phyloP scores from a whole-genome alignment of 2,797 vertebrate genomes.

The Philypnodon macrostomus region DNA sequence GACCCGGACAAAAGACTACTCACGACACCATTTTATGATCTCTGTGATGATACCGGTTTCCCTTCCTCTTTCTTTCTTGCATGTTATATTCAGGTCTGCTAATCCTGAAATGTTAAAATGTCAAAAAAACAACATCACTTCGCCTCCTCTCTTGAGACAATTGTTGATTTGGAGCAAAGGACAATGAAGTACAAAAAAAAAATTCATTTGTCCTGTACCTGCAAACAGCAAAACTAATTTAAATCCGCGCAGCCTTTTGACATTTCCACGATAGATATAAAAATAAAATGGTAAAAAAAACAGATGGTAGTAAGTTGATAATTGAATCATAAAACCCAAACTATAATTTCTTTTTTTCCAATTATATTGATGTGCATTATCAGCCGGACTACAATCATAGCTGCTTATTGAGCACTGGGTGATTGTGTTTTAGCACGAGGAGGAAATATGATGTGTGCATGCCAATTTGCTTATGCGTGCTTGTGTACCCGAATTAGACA shows the following conservation, averaged over 20 bases:
- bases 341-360: constrained; percentile 40
- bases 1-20: constrained; percentile 78
- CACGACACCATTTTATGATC: constrained; percentile 79
- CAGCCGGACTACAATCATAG: constrained; percentile 35
- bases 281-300: constrained; percentile 45
- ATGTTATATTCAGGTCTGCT: constrained; percentile 61
- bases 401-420: constrained; percentile 29
- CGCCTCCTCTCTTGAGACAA: constrained; percentile 35
- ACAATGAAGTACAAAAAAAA: constrained; percentile 32
- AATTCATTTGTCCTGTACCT: constrained; percentile 29
- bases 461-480: constrained; percentile 28
- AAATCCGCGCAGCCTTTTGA: constrained; percentile 17
- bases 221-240: constrained; percentile 41
- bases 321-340: constrained; percentile 56
- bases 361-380: constrained; percentile 44
- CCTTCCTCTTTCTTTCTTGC: constrained; percentile 47
- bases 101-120: constrained; percentile 55
- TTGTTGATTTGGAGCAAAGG: constrained; percentile 52
- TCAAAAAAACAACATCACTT: constrained; percentile 36
- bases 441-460: constrained; percentile 18
- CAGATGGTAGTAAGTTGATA: constrained; percentile 38
- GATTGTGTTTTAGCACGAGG: constrained; percentile 41
- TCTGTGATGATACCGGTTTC: constrained; percentile 74
- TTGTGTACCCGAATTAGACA: constrained; percentile 32
- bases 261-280: constrained; percentile 33